Percentiles rank a stretch among this genome's conserved stretches.
Conservation (phyloP, 2,797 vertebrate genomes). For the Phrynocephalus forsythii region DNA sequence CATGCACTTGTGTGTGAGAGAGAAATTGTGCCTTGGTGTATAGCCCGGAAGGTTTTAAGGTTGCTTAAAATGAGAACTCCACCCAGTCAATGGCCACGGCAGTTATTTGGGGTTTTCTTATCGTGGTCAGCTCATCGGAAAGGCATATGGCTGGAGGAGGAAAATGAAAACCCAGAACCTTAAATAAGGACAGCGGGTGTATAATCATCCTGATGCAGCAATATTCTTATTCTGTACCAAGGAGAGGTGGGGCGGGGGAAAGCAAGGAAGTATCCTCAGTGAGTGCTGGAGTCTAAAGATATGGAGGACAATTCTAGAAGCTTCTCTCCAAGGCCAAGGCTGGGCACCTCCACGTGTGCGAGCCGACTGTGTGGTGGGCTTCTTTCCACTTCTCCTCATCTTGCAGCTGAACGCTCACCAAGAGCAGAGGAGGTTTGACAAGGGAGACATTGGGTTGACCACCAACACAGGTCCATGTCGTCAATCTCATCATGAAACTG, state of each 20-base stretch:
- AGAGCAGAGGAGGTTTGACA: too few species aligned
- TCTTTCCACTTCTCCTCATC: too few species aligned
- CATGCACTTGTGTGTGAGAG: not conserved
- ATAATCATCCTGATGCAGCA: constrained; percentile 63
- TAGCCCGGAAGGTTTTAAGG: constrained; percentile 39
- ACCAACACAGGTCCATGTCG: too few species aligned
- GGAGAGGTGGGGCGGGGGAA: not conserved
- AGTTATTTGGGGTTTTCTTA: constrained; percentile 65
- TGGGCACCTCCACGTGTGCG: not conserved
- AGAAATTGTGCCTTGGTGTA: not conserved
- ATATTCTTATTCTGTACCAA: constrained; percentile 45
- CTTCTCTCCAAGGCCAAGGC: too few species aligned
- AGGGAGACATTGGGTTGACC: too few species aligned
- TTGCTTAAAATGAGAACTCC: not conserved
- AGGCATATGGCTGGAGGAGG: constrained; percentile 32
- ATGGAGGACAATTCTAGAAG: not conserved
- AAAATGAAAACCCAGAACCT: constrained; percentile 27
- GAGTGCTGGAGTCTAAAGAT: not conserved
- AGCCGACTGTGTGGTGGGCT: too few species aligned
- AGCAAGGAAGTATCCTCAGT: not conserved
- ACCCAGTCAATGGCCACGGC: constrained; percentile 21
- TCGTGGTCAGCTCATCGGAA: constrained; percentile 57
- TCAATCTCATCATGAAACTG: too few species aligned
- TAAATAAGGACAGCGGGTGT: constrained; percentile 54
- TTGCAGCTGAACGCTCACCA: too few species aligned